Evolutionary conservation across 2,797 vertebrate species (phyloP).

Genomic region (Lemur catta): DNA sequence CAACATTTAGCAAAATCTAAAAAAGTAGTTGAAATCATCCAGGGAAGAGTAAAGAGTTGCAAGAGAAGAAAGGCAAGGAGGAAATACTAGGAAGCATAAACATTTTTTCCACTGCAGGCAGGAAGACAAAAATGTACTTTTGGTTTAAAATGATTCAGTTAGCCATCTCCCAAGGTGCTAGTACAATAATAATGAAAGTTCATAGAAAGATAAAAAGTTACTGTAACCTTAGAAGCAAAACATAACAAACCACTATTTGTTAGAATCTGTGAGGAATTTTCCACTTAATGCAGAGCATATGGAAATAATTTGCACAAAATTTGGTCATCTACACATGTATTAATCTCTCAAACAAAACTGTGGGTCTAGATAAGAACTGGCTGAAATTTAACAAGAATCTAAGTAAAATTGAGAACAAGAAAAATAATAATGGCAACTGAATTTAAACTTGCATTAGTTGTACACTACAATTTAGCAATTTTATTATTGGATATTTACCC

Average conservation of each 20-base stretch:
- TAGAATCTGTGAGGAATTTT: slow-evolving; percentile 6
- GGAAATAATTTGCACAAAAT: slow-evolving; percentile 6
- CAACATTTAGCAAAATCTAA: background rate
- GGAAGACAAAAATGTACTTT: background rate
- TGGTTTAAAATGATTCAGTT: background rate
- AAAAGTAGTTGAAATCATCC: background rate
- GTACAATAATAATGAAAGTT: background rate
- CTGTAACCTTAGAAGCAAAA: background rate
- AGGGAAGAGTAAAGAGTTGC: background rate
- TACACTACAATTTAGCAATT: background rate
- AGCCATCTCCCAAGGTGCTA: background rate
- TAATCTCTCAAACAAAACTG: background rate
- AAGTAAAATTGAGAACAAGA: background rate
- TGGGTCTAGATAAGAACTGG: background rate
- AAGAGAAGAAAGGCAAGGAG: background rate
- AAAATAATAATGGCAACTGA: background rate
- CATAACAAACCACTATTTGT: background rate
- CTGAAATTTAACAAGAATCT: background rate
- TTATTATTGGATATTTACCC: background rate
- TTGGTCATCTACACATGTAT: background rate
- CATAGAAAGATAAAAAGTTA: slow-evolving; percentile 11
- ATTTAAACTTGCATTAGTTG: background rate
- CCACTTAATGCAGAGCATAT: slow-evolving; percentile 25
- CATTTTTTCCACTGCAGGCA: background rate
- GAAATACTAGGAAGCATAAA: background rate